These are phyloP conservation scores for Varanus komodoensis DNA, from an alignment of 2,113 vertebrate species.

Conservation along the genomic window DNA sequence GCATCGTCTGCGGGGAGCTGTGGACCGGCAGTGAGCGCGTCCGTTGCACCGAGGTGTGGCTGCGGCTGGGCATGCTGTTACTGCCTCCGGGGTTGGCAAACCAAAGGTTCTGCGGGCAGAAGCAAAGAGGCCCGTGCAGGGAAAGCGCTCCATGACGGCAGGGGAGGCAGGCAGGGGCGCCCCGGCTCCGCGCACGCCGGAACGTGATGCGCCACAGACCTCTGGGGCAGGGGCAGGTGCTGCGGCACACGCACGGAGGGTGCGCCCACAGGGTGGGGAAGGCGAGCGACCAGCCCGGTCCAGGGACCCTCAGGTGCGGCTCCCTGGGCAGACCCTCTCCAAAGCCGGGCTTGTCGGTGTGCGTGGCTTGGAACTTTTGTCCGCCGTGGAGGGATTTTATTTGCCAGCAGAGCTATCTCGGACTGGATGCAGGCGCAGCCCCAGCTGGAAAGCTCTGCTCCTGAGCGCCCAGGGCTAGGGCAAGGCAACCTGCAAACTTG, in stretches of 20 bases:
- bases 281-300: no score
- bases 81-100: slow-evolving; percentile 98
- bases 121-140: background rate
- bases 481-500: no score
- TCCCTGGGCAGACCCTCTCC: background rate
- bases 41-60: slow-evolving; percentile 96
- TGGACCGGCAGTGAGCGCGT: slow-evolving; percentile 97
- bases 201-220: background rate
- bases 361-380: no score
- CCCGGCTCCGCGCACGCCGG: background rate
- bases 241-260: background rate
- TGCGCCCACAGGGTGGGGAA: background rate
- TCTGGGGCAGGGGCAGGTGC: background rate
- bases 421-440: no score
- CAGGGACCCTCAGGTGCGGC: background rate
- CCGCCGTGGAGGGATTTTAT: background rate
- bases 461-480: no score
- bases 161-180: background rate
- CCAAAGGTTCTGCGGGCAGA: slow-evolving; percentile 89
- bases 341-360: background rate
- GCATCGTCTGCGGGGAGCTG: slow-evolving; percentile 93
- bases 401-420: no score
- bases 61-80: slow-evolving; percentile 97
- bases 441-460: no score
- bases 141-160: background rate